Evolutionary conservation across 1,140 invertebrate species (phyloP).

Genomic region (Dreissena polymorpha): DNA sequence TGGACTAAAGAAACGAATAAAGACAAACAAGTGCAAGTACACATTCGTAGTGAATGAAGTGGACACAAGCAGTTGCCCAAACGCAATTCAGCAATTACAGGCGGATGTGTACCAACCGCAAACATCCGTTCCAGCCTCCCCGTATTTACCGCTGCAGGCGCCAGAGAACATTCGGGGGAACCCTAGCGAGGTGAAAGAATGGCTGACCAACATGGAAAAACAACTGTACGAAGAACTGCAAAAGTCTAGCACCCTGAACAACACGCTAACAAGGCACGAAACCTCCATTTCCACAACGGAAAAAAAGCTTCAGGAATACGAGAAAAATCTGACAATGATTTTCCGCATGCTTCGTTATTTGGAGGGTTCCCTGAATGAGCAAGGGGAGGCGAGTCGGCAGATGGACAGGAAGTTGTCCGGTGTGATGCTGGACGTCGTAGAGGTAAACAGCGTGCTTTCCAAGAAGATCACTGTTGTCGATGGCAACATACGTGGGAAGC

Average conservation of each 20-base stretch:
- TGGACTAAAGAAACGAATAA: conserved; percentile 38
- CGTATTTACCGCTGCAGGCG: conserved; percentile 6
- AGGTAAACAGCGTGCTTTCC: conserved; percentile 73
- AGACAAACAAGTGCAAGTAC: conserved; percentile 65
- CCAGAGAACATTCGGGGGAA: not conserved
- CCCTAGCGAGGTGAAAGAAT: conserved; percentile 28
- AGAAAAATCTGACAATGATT: conserved; percentile 69
- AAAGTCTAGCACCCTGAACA: conserved; percentile 69
- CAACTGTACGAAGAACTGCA: conserved; percentile 69
- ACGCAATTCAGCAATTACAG: conserved; percentile 42
- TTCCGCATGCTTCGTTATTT: conserved; percentile 70
- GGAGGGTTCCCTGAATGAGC: conserved; percentile 64
- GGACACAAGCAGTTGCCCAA: conserved; percentile 67
- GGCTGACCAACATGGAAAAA: conserved; percentile 68
- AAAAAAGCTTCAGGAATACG: conserved; percentile 60
- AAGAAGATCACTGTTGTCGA: conserved; percentile 58
- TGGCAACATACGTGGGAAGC: conserved; percentile 49
- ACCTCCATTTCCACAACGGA: conserved; percentile 60
- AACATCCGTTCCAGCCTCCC: conserved; percentile 4
- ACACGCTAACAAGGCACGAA: conserved; percentile 69
- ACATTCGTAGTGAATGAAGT: conserved; percentile 74
- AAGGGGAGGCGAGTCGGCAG: conserved; percentile 65
- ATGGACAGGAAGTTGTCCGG: conserved; percentile 75
- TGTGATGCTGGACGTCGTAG: conserved; percentile 73
- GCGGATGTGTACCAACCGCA: conserved; percentile 14